Base-by-base conservation (phyloP, 2,888 invertebrate species). In the Drosophila fungiperda region DNA sequence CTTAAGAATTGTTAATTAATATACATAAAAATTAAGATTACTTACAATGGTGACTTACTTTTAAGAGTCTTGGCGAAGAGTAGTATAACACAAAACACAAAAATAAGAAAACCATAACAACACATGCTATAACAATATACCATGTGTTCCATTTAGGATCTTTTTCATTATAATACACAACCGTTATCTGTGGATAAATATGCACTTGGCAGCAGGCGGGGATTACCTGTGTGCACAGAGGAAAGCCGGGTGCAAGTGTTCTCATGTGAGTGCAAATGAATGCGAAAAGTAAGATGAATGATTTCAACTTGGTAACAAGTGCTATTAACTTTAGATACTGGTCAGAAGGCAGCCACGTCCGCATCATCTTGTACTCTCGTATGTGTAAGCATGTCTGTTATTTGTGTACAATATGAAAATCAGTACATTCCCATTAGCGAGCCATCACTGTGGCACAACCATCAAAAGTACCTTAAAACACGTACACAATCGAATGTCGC, bases 241-340 rank as follows among this genome's bases (percentile, higher is more conserved):
- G 53, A 71, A 75, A 63, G 20, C 71, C 78, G 58, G 33, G 45
- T 52, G 38, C 17, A 55, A 11, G 57, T 29, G 68, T 32, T 53
- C 42, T 54, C 55, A 68, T 72, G 64, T 68, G 72, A 77, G 81
- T 81, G 88, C 77, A 82, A 87, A 85, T 86, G 82, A 82, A 79
- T 88, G 88, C 73, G 76, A 85, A 86, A 89, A 89, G 83, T 82
- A 86, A 90, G 89, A 88, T 89, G 89, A 88, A 88, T 90, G 90
- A 90, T 89, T 86, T 89, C 87, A 88, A 88, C 90, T 90, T 88
- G 87, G 29, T 90, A 89, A 86, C 89, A 81, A 88, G 89, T 90
- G 90, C 89, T 88, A 88, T 88, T 90, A 90, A 86, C 87, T 86
- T 86, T 78, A 82, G 84, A 83, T 80, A 73, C 76, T 76, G 76